Conservation (phyloP, 2,888 invertebrate genomes). For the Ashinkailepas kermadecensis region DNA sequence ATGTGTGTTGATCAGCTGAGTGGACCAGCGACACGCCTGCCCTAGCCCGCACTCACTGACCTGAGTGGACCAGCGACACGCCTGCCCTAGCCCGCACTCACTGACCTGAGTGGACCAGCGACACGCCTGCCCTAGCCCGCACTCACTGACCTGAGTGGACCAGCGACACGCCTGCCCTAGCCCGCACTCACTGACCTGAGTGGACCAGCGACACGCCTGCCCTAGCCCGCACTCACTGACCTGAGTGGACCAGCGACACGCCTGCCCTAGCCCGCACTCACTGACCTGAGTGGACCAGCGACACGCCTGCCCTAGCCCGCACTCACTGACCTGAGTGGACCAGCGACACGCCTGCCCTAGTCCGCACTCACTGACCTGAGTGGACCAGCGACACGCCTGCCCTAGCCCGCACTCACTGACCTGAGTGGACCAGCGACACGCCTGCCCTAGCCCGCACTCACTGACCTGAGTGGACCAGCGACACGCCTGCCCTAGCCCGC, state of each 20-base stretch:
- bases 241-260: background rate
- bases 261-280: too few relatives aligned
- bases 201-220: too few relatives aligned
- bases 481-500: too few relatives aligned
- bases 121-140: too few relatives aligned
- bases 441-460: too few relatives aligned
- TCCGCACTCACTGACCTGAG: background rate
- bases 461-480: background rate
- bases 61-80: background rate
- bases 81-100: too few relatives aligned
- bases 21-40: too few relatives aligned
- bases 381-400: too few relatives aligned
- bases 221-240: background rate
- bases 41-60: background rate
- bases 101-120: background rate
- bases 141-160: background rate
- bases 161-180: too few relatives aligned
- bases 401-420: background rate
- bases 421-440: background rate
- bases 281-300: background rate
- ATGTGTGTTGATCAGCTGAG: too few relatives aligned
- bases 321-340: background rate
- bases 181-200: background rate
- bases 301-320: too few relatives aligned
- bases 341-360: too few relatives aligned